These are phyloP conservation scores for Lepus townsendii DNA, from an alignment of 2,797 vertebrate genomes.

Conservation along the genomic window DNA sequence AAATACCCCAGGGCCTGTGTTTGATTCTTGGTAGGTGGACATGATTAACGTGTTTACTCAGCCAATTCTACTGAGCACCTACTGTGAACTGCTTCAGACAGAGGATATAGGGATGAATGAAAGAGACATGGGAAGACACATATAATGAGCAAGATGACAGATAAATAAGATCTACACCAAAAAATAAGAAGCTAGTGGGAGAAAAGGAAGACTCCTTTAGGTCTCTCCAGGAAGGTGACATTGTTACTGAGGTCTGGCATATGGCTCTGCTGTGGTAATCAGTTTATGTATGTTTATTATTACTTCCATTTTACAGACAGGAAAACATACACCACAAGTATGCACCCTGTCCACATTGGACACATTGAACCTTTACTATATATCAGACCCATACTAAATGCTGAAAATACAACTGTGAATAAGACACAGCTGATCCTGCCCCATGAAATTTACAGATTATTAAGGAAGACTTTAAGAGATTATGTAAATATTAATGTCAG, in stretches of 20 bases:
- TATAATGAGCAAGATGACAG: background rate
- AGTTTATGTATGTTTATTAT: background rate
- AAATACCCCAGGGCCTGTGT: background rate
- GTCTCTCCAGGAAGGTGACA: background rate
- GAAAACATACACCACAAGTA: background rate
- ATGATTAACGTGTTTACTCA: constrained; percentile 19
- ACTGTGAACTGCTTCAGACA: background rate
- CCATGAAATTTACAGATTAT: background rate
- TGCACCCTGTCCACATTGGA: background rate
- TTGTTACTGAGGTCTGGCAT: constrained; percentile 23
- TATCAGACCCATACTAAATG: background rate
- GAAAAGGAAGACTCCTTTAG: background rate
- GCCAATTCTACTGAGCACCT: background rate
- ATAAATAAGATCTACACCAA: background rate
- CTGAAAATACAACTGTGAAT: background rate
- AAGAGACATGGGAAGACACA: background rate
- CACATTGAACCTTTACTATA: background rate
- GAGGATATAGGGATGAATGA: background rate
- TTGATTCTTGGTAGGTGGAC: background rate
- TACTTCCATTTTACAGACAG: background rate
- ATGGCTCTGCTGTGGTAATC: background rate
- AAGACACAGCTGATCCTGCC: background rate
- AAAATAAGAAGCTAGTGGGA: background rate
- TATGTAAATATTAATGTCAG: background rate
- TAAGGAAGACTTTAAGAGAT: background rate